Evolutionary conservation across 2,888 invertebrate species (phyloP), one percentile per base, ranked within the genome.

Genomic region (Torymus auratus): DNA sequence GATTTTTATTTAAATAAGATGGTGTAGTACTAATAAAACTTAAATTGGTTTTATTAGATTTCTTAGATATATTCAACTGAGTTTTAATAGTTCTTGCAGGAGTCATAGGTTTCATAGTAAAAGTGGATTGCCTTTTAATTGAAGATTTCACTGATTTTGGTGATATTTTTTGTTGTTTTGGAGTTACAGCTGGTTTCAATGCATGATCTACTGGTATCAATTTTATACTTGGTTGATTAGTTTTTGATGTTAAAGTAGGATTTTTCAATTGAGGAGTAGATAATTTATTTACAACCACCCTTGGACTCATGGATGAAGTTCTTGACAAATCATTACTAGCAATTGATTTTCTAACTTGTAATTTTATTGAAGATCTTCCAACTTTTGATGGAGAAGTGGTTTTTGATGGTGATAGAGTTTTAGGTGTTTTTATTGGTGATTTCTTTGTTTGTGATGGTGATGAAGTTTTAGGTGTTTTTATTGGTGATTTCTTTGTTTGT

Each of bases 151-250:
- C 5, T 41, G 7, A 7, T 41, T 41, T 41, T 41, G 41, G 41
- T 41, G 41, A 41, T 41, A 41, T 10, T 41, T 41, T 41, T 41
- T 41, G 41, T 41, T 41, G 41, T 41, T 41, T 41, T 41, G 41
- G 41, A 41, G 41, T 41, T 41, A 7, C 41, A 41, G 41, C 41
- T 41, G 7, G 5, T 41, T 41, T 41, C 1, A 68, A 13, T 15
- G 14, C 10, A 76, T 76, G 71, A 52, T 76, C 76, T 15, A 75
- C 15, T 50, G 80, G 20, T 71, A 5, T 69, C 53, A 15, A 83
- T 80, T 67, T 83, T 85, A 11, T 69, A 53, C 50, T 84, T n/a
- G 74, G 76, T 14, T 76, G 80, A 23, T 76, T 80, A 68, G 41
- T 70, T 68, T 81, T 83, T 0, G 83, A 82, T 60, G 81, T 85